Percentiles rank a stretch among this genome's conserved stretches.
These are phyloP conservation scores for Morinoia aosen DNA, from an alignment of 2,888 invertebrate genomes.

Conservation along the genomic window DNA sequence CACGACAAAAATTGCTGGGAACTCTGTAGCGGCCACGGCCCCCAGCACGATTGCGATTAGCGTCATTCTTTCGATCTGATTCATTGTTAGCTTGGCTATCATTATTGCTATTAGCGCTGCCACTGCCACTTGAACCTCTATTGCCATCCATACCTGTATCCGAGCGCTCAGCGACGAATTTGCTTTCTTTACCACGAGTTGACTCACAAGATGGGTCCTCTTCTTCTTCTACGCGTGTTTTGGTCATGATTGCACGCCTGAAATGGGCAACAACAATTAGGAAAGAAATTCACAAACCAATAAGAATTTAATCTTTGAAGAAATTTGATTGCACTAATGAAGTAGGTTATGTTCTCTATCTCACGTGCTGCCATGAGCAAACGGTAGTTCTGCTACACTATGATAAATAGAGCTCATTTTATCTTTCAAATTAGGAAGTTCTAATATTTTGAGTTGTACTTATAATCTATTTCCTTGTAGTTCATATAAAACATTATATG, in stretches of 20 bases:
- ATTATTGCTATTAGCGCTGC: conserved; percentile 52
- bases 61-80: conserved; percentile 38
- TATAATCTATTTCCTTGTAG: too few species aligned
- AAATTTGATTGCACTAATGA: too few species aligned
- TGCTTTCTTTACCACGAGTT: conserved; percentile 52
- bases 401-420: too few species aligned
- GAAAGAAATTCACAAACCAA: too few species aligned
- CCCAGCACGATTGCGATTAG: conserved; percentile 42
- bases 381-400: too few species aligned
- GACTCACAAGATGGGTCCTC: conserved; percentile 34
- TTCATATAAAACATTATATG: too few species aligned
- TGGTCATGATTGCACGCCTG: conserved; percentile 7
- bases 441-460: too few species aligned
- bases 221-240: conserved; percentile 5
- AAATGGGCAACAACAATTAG: not conserved
- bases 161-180: conserved; percentile 49
- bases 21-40: conserved; percentile 36
- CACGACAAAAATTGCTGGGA: conserved; percentile 53
- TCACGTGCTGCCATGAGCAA: too few species aligned
- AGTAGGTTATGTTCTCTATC: too few species aligned
- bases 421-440: too few species aligned
- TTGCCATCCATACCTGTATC: conserved; percentile 53
- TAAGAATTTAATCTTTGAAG: too few species aligned
- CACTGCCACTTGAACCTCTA: conserved; percentile 28
- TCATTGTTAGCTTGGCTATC: conserved; percentile 18